These are phyloP conservation scores for Trematocara caparti DNA, from an alignment of 2,797 vertebrate genomes.

Conservation along the genomic window DNA sequence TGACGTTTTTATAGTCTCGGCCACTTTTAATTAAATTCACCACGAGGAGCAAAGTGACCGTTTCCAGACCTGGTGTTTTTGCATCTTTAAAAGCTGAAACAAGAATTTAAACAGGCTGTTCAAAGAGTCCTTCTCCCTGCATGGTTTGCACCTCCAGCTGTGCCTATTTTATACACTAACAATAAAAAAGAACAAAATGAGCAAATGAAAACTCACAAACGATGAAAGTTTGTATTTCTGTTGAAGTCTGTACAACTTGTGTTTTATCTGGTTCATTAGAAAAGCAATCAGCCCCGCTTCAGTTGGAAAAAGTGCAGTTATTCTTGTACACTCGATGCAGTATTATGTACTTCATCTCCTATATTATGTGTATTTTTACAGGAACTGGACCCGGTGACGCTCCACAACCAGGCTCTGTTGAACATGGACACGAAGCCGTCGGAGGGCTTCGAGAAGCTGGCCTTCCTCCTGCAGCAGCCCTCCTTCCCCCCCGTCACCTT, in stretches of 20 bases:
- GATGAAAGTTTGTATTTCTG: not conserved
- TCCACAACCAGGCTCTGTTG: conserved; percentile 95
- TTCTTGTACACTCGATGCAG: not conserved
- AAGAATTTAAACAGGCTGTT: not conserved
- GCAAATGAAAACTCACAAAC: not conserved
- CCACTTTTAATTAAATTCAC: not conserved
- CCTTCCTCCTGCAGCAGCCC: conserved; percentile 92
- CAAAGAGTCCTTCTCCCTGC: not conserved
- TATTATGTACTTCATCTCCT: not conserved
- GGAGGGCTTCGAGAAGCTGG: conserved; percentile 92
- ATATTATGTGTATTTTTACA: conserved; percentile 17
- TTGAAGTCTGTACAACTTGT: not conserved
- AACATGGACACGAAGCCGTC: conserved; percentile 92
- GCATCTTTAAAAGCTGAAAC: not conserved
- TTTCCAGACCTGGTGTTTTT: not conserved
- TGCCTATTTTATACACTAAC: not conserved
- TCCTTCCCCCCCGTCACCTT: conserved; percentile 93
- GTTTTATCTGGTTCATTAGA: not conserved
- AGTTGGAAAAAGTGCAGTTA: fast-evolving
- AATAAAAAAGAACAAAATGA: not conserved
- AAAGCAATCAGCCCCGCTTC: not conserved
- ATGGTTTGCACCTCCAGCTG: not conserved
- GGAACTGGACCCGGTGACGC: conserved; percentile 91
- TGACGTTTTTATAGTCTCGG: not conserved
- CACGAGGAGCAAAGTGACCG: fast-evolving